Conservation (phyloP, 2,888 invertebrate species). For the Eilema griseolum region DNA sequence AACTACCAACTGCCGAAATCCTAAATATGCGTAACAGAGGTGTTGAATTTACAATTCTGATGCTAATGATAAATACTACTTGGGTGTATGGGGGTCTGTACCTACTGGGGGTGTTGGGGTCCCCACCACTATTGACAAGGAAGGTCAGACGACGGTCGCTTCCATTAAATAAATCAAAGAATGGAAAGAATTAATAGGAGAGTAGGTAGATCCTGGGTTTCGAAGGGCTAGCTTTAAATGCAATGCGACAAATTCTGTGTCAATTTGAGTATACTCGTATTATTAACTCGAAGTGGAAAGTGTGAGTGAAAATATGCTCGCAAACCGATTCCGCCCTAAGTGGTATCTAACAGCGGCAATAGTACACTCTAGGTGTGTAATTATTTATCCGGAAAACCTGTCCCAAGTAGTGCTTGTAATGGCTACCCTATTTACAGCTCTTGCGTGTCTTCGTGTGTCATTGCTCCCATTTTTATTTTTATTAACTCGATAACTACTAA, state of each 20-base stretch:
- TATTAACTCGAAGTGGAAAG: slow-evolving; percentile 45
- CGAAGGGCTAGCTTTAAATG: slow-evolving; percentile 11
- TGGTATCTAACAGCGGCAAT: slow-evolving; percentile 21
- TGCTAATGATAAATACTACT: too few relatives aligned
- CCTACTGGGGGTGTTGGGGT: too few relatives aligned
- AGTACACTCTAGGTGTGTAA: slow-evolving; percentile 51
- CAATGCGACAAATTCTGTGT: slow-evolving; percentile 27
- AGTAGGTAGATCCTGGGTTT: neutral
- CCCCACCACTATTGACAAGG: too few relatives aligned
- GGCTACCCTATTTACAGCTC: slow-evolving; percentile 23
- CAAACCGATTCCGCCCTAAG: slow-evolving; percentile 33
- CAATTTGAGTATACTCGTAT: slow-evolving; percentile 21
- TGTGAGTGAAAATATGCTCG: slow-evolving; percentile 59
- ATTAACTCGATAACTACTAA: neutral
- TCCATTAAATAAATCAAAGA: neutral
- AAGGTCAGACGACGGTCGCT: too few relatives aligned
- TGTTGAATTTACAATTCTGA: too few relatives aligned
- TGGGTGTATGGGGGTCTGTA: too few relatives aligned
- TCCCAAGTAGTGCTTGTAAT: slow-evolving; percentile 27
- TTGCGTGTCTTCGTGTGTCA: slow-evolving; percentile 23
- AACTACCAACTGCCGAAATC: too few relatives aligned
- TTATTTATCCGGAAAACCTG: slow-evolving; percentile 62
- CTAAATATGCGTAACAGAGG: too few relatives aligned
- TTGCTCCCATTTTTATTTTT: slow-evolving; percentile 38
- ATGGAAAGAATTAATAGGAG: neutral